A percentile compares a stretch with the other conserved stretches of the same genome.
phyloP scores from a whole-genome alignment of 2,113 vertebrate genomes.

The Toxotes chatareus region DNA sequence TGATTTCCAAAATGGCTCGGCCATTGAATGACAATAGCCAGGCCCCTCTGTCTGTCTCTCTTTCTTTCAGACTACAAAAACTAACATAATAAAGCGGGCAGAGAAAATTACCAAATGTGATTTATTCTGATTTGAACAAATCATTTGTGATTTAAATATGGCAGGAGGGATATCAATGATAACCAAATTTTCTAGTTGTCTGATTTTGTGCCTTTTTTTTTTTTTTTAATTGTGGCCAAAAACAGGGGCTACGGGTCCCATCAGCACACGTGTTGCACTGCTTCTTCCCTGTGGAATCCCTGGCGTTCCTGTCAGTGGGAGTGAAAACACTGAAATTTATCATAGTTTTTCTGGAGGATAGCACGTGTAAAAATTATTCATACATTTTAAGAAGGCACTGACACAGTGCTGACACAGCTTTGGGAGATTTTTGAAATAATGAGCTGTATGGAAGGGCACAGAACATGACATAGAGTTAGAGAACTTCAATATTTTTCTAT shows the following conservation, averaged over 20 bases:
- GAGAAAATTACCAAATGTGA: slow-evolving; percentile 82
- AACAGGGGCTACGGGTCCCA: slow-evolving; percentile 1
- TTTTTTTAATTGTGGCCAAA: slow-evolving; percentile 3
- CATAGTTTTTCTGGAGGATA: slow-evolving; percentile 28
- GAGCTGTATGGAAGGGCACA: slow-evolving; percentile 5
- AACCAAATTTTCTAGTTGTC: slow-evolving; percentile 48
- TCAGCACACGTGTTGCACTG: slow-evolving; percentile 10
- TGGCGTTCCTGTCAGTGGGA: slow-evolving; percentile 6
- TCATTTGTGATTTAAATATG: slow-evolving; percentile 74
- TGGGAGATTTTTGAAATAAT: slow-evolving; percentile 7
- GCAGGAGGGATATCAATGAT: slow-evolving; percentile 44
- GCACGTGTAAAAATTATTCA: not conserved
- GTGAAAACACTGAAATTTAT: slow-evolving; percentile 18
- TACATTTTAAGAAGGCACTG: slow-evolving; percentile 23
- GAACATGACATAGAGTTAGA: not conserved
- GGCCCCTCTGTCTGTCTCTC: slow-evolving; percentile 67
- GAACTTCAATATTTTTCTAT: not conserved
- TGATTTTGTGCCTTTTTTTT: slow-evolving; percentile 17
- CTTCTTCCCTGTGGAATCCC: slow-evolving; percentile 7
- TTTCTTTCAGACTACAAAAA: slow-evolving; percentile 71
- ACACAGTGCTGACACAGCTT: slow-evolving; percentile 17
- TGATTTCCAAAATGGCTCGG: slow-evolving; percentile 82
- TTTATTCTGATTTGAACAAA: slow-evolving; percentile 77
- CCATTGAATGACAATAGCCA: slow-evolving; percentile 88
- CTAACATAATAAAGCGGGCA: slow-evolving; percentile 67